phyloP scores from a whole-genome alignment of 2,797 vertebrate genomes.

The Bradypus variegatus region DNA sequence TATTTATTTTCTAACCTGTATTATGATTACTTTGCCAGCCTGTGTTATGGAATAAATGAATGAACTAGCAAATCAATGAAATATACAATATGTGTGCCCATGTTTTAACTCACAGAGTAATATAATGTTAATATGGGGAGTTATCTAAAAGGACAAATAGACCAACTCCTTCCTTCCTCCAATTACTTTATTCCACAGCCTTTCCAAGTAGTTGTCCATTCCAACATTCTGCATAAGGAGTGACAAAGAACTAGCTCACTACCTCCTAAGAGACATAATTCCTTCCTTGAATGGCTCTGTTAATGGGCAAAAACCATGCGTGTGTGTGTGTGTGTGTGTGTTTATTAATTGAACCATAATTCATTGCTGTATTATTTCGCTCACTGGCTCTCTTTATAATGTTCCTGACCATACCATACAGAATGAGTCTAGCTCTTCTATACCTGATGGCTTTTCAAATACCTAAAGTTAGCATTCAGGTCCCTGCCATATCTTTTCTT shows the following conservation, averaged over 20 bases:
- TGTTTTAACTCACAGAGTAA: not conserved
- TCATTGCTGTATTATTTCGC: not conserved
- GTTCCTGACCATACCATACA: not conserved
- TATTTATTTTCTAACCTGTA: not conserved
- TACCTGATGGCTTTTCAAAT: not conserved
- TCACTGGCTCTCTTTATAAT: not conserved
- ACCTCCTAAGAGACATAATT: not conserved
- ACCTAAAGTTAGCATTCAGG: not conserved
- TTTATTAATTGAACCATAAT: not conserved
- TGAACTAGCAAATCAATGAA: not conserved
- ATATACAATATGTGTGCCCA: not conserved
- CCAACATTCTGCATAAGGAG: not conserved
- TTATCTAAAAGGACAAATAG: not conserved
- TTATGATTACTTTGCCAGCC: not conserved
- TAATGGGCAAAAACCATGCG: not conserved
- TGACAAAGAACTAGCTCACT: not conserved
- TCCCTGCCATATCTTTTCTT: not conserved
- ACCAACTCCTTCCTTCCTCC: not conserved
- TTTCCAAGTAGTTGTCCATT: not conserved
- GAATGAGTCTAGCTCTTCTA: not conserved
- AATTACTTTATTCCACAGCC: not conserved
- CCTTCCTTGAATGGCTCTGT: not conserved
- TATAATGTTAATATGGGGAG: not conserved
- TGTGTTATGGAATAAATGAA: not conserved
- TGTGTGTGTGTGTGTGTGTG: not conserved